Evolutionary conservation across 1,140 invertebrate genomes (phyloP), one percentile per base, ranked within the genome.

Genomic region (Cotesia glomerata): DNA sequence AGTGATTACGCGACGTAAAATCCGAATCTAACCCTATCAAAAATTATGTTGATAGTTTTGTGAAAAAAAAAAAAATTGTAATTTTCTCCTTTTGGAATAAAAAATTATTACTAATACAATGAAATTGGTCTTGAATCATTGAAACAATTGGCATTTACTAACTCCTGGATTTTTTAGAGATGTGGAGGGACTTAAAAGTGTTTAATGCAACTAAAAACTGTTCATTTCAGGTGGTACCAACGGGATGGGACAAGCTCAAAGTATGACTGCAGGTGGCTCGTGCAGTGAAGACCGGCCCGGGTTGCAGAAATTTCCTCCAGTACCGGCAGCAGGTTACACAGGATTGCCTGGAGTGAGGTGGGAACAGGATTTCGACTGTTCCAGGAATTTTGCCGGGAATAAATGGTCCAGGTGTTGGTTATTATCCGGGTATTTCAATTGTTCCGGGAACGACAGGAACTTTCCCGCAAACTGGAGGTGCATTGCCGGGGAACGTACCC

Each of bases 201-300:
- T 26, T 59, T 72, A 11, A 2, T 59, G 70, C 8, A 7, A 66
- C n/a, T n/a, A n/a, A n/a, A n/a, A n/a, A n/a, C 49, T 62, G 59
- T 69, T 49, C 61, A 11, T 77, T 85, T 75, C 66, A 93, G 92
- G 89, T 88, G 92, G 91, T 18, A 90, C 83, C 34, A 92, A 90
- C 80, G 93, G 93, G 69, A 94, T 94, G 92, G 93, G 93, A 2
- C 92, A 94, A 88, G 93, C 93, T 0, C 93, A 95, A 86, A 95
- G 93, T 87, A 89, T 89, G 82, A 88, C 88, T 5, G 84, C 84
- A 4, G 82, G 83, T 36, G 77, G 81, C 13, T 78, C 73, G 13
- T 88, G 88, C 68, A n/a, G n/a, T n/a, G 84, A 87, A 63, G 85
- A 81, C 35, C 89, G 87, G 75, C 79, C 75, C 13, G 80, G 79